A percentile compares a stretch with the other conserved stretches of the same genome.
phyloP scores from a whole-genome alignment of 2,888 invertebrate species.

The Dexiosoma caninum region DNA sequence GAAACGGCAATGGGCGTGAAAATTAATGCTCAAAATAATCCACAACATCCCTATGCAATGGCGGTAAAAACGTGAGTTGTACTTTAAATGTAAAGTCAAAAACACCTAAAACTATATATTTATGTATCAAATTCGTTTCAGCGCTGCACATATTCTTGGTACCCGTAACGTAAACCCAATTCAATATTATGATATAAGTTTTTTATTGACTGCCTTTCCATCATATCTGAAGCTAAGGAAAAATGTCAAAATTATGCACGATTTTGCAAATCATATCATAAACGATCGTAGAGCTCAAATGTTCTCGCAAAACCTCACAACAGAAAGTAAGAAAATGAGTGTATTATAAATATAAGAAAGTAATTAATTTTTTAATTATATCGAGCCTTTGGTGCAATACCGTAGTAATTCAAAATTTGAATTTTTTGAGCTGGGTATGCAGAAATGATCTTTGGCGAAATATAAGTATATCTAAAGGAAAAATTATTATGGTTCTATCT shows the following conservation, averaged over 20 bases:
- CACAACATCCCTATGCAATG: constrained; percentile 83
- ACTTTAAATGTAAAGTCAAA: not conserved
- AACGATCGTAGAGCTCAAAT: constrained; percentile 52
- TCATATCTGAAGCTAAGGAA: constrained; percentile 42
- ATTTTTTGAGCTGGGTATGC: too few species aligned
- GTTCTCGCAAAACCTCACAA: not conserved
- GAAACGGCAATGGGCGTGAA: constrained; percentile 69
- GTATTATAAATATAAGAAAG: not conserved
- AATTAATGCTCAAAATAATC: constrained; percentile 77
- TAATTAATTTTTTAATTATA: constrained; percentile 67
- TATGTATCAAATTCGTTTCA: too few species aligned
- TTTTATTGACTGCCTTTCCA: constrained; percentile 34
- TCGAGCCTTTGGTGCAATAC: too few species aligned
- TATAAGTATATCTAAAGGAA: too few species aligned
- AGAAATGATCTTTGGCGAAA: too few species aligned
- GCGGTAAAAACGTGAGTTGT: constrained; percentile 82
- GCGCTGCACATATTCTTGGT: constrained; percentile 54
- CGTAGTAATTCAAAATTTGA: too few species aligned
- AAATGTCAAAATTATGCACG: constrained; percentile 55
- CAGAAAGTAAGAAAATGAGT: not conserved
- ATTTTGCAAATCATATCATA: constrained; percentile 62
- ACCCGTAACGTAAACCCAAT: constrained; percentile 51
- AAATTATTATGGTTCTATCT: too few species aligned
- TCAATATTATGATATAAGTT: constrained; percentile 48
- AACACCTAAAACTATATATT: too few species aligned